Base-by-base conservation (phyloP, 2,797 vertebrate species). In the Yasuhikotakia modesta region DNA sequence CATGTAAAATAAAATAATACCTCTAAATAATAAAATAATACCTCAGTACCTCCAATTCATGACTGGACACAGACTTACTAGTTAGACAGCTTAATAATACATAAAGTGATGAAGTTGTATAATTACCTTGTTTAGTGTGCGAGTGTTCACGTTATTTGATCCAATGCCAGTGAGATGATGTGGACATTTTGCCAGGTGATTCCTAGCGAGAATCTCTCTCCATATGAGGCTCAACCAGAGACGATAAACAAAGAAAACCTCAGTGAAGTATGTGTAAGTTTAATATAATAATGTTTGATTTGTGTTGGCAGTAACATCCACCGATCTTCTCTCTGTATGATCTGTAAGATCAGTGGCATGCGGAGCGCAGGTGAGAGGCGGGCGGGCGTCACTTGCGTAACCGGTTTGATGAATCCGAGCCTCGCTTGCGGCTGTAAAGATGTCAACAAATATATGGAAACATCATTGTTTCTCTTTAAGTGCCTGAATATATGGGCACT, bases 171-270 rank as follows among this genome's bases (percentile, higher is more conserved):
- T 21, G 2, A 74, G 21, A 2, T 65, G 16, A 21, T 1, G 50
- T 35, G 63, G 68, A 64, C 89, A 92, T 92, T 52, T 58, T 82
- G 81, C 84, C 46, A 74, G 68, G 70, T 67, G 19, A 43, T 64
- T 71, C 81, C 82, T 86, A 90, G 78, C 84, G n/a, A n/a, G n/a
- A n/a, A n/a, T n/a, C n/a, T n/a, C n/a, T n/a, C n/a, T n/a, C n/a
- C n/a, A n/a, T n/a, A n/a, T n/a, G n/a, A n/a, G n/a, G n/a, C n/a
- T n/a, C n/a, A n/a, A n/a, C n/a, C n/a, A n/a, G n/a, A n/a, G n/a
- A n/a, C n/a, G n/a, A n/a, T n/a, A n/a, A n/a, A n/a, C n/a, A n/a
- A n/a, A n/a, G n/a, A n/a, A n/a, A n/a, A n/a, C n/a, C n/a, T n/a
- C n/a, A n/a, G n/a, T n/a, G n/a, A n/a, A n/a, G n/a, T n/a, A n/a